Conservation (phyloP, 2,113 vertebrate species). For the Ifrita kowaldi region DNA sequence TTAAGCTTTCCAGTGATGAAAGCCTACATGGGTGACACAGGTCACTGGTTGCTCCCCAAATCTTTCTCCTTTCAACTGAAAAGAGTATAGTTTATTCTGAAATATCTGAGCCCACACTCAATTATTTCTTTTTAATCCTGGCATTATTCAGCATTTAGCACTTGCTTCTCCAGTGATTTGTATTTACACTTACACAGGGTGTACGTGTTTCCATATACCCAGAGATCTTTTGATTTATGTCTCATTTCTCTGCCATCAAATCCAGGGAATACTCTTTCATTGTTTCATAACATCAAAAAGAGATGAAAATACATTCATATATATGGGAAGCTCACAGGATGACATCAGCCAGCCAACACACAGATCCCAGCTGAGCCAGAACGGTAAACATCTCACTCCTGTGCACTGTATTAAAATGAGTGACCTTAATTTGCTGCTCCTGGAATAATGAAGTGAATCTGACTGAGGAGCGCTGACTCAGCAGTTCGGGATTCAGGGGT, state of each 20-base stretch:
- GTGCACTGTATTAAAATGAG: neutral
- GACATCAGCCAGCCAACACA: neutral
- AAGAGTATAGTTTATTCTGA: neutral
- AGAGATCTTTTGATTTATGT: neutral
- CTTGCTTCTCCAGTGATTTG: neutral
- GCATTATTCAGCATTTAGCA: neutral
- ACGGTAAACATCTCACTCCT: neutral
- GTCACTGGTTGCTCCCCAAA: neutral
- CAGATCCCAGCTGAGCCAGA: neutral
- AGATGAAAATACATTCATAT: accelerated
- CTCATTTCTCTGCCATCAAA: neutral
- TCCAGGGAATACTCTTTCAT: neutral
- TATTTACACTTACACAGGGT: neutral
- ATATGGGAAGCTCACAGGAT: neutral
- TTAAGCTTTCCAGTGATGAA: neutral
- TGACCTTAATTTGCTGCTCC: constrained; percentile 13
- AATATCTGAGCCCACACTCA: neutral
- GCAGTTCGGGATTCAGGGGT: neutral
- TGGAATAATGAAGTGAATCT: neutral
- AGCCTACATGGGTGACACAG: neutral
- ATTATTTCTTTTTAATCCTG: neutral
- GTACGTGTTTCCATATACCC: neutral
- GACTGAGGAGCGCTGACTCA: neutral
- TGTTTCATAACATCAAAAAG: neutral
- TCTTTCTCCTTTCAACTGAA: neutral